Base-by-base conservation (phyloP, 2,797 vertebrate species). In the Limosa lapponica region DNA sequence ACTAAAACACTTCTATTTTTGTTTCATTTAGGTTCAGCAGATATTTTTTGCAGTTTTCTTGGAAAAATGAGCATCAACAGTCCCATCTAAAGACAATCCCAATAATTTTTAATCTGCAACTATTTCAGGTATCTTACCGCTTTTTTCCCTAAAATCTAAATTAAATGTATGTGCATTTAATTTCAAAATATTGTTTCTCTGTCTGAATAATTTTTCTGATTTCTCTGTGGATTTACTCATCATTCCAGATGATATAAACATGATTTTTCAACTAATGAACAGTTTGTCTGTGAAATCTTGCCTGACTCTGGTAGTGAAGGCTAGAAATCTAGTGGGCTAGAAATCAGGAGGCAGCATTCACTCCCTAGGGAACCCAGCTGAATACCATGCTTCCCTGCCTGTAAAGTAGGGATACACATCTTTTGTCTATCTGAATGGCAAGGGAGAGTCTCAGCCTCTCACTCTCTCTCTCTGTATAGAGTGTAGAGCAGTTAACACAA, bases 401-500 rank as follows among this genome's bases (percentile, higher is more conserved):
- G 17, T 19, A 82, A 71, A 92, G 66, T 16, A 77, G 64, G 89
- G 74, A 92, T 55, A 87, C 39, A 79, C 48, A 75, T 85, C 71
- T 93, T 94, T 92, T 94, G 64, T 92, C 67, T 71, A 36, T 30
- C 32, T 93, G 79, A 89, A 92, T 64, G 48, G 73, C 69, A 77
- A 77, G 44, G 54, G 28, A 79, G 41, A 91, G 55, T 20, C 70
- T 84, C 46, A 64, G 1, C n/a, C 62, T 81, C 73, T 81, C 54
- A 67, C 59, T 37, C 82, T 59, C 71, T 36, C 27, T 37, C 12
- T 6, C 48, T 65, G 28, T 48, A 59, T 8, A 75, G 36, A 28
- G 37, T 27, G 11, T 41, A 62, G 34, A 62, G 72, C 72, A 88
- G 34, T 58, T 87, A 67, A 69, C 73, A 89, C 51, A 90, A 90